These are phyloP conservation scores for Rhorus exstirpatorius DNA, from an alignment of 2,888 invertebrate genomes.

Conservation along the genomic window DNA sequence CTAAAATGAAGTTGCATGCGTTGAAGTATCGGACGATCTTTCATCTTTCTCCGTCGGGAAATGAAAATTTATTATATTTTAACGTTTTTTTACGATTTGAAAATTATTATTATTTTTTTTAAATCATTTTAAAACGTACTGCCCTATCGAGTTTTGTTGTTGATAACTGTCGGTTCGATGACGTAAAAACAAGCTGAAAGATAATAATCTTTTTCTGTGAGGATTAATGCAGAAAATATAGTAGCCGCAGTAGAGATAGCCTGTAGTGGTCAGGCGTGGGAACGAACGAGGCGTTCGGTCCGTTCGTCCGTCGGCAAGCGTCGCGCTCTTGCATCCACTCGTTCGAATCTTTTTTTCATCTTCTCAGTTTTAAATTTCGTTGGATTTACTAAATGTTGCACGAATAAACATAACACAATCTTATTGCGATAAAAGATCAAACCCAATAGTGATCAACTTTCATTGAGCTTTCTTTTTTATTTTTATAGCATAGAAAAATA, in stretches of 20 bases:
- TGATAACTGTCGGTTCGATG: not conserved
- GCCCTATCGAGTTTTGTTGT: no score
- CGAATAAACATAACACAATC: no score
- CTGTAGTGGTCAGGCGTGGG: constrained; percentile 58
- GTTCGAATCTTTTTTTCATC: not conserved
- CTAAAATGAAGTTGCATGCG: not conserved
- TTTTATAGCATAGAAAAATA: no score
- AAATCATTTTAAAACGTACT: no score
- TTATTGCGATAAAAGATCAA: not conserved
- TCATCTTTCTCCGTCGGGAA: constrained; percentile 12
- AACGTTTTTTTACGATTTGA: not conserved
- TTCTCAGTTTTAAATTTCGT: no score
- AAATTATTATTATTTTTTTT: no score
- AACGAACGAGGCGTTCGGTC: constrained; percentile 24
- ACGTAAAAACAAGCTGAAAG: not conserved
- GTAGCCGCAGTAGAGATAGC: constrained; percentile 47
- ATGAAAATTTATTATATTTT: not conserved
- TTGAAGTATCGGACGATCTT: no score
- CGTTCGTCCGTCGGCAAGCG: constrained; percentile 64
- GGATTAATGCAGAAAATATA: not conserved
- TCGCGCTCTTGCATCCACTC: constrained; percentile 35
- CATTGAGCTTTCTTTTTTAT: not conserved
- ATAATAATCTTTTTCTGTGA: not conserved
- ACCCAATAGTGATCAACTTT: not conserved
- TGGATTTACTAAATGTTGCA: no score